Evolutionary conservation across 2,797 vertebrate genomes (phyloP).

Genomic region (Falco novaeseelandiae): DNA sequence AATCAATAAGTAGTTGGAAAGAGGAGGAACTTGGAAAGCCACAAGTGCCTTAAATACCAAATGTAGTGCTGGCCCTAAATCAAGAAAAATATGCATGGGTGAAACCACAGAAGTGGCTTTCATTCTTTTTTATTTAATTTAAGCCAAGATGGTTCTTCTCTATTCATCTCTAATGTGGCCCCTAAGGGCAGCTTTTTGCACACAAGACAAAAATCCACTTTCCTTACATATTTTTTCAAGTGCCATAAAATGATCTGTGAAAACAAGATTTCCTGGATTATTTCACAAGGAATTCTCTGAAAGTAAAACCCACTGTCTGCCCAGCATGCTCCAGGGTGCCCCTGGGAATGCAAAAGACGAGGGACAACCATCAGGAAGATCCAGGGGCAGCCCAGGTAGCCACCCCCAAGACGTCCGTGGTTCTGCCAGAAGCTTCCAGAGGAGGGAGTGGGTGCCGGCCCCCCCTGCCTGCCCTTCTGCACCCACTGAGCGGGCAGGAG

Average conservation of each 20-base stretch:
- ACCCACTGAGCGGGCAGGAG: neutral
- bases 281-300: neutral
- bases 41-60: neutral
- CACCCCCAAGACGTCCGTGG: neutral
- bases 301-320: neutral
- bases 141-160: neutral
- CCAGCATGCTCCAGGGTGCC: fast-evolving
- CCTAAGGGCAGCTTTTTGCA: neutral
- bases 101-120: neutral
- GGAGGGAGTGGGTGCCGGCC: neutral
- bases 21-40: neutral
- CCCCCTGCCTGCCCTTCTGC: fast-evolving
- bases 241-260: neutral
- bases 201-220: neutral
- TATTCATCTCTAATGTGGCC: neutral
- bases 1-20: neutral
- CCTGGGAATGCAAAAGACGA: fast-evolving
- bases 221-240: neutral
- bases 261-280: constrained; percentile 6
- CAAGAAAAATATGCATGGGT: neutral
- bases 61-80: neutral
- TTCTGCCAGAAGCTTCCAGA: neutral
- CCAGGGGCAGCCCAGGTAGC: neutral
- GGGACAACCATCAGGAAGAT: neutral
- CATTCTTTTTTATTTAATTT: neutral